phyloP scores from a whole-genome alignment of 2,113 vertebrate genomes.

The Istiophorus platypterus region DNA sequence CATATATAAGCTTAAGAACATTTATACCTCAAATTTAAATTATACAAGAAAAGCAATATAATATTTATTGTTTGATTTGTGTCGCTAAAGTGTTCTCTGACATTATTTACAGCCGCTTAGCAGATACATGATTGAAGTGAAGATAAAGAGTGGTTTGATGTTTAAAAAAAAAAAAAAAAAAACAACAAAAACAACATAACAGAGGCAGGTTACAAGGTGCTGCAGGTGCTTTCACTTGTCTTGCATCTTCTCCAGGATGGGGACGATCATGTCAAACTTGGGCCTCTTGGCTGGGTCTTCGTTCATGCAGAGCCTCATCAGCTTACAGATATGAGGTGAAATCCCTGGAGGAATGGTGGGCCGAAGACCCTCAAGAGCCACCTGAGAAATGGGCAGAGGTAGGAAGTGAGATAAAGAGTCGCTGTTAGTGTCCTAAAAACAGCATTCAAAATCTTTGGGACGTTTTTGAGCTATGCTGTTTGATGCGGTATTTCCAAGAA shows the following conservation, averaged over 20 bases:
- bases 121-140: constrained; percentile 66
- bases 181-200: neutral
- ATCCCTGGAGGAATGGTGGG: constrained; percentile 97
- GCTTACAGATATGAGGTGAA: constrained; percentile 96
- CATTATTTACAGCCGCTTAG: constrained; percentile 77
- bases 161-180: constrained; percentile 26
- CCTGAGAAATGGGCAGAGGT: constrained; percentile 74
- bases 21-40: constrained; percentile 67
- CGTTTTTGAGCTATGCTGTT: neutral
- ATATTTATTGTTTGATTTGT: constrained; percentile 40
- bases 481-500: neutral
- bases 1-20: constrained; percentile 45
- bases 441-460: neutral
- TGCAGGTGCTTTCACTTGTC: constrained; percentile 87
- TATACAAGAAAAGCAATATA: constrained; percentile 53
- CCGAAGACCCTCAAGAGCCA: constrained; percentile 94
- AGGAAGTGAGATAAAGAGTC: neutral
- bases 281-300: constrained; percentile 98
- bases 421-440: neutral
- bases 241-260: constrained; percentile 99
- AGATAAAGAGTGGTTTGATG: constrained; percentile 61
- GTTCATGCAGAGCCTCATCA: constrained; percentile 99
- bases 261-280: constrained; percentile 99
- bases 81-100: constrained; percentile 64
- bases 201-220: neutral